Base-by-base conservation (phyloP, 2,888 invertebrate genomes). In the Zygaena filipendulae region DNA sequence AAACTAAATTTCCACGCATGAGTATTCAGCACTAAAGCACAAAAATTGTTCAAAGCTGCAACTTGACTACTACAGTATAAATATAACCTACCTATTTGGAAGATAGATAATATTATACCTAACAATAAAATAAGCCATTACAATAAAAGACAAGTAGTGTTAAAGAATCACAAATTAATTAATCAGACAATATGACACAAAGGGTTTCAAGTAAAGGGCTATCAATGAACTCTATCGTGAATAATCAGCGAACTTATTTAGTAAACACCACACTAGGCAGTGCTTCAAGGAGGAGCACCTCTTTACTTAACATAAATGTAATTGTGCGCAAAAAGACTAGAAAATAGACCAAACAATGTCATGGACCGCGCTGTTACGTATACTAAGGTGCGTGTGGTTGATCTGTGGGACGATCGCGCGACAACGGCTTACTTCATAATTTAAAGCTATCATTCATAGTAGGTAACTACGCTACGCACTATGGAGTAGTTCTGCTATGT, bases 21-120 rank as follows among this genome's bases (percentile, higher is more conserved):
- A 79, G 79, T 77, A 79, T 79, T 79, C 68, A 70, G 74, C 74
- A 59, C 58, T 79, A 79, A 79, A 79, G 79, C 79, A 74, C 70
- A 63, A 64, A 59, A 60, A 52, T 75, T 77, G 72, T 66, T 79
- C 72, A 54, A 71, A 77, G 79, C 79, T 79, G 79, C 77, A 68
- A 74, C 70, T 52, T 66, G 68, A 71, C 66, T 67, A 70, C 61
- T 59, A 57, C 62, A 51, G 45, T 61, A 54, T 54, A 55, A 59
- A 53, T 52, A 59, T 55, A 58, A 35, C 38, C 38, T 42, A 38
- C 32, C 36, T 39, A 36, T n/a, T n/a, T n/a, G n/a, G n/a, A n/a
- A n/a, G n/a, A n/a, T n/a, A n/a, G n/a, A n/a, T n/a, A n/a, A n/a
- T n/a, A n/a, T n/a, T n/a, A n/a, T n/a, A 45, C 59, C 56, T 55